Conservation (phyloP, 2,888 invertebrate species). For the Chrysomela aeneicollis region DNA sequence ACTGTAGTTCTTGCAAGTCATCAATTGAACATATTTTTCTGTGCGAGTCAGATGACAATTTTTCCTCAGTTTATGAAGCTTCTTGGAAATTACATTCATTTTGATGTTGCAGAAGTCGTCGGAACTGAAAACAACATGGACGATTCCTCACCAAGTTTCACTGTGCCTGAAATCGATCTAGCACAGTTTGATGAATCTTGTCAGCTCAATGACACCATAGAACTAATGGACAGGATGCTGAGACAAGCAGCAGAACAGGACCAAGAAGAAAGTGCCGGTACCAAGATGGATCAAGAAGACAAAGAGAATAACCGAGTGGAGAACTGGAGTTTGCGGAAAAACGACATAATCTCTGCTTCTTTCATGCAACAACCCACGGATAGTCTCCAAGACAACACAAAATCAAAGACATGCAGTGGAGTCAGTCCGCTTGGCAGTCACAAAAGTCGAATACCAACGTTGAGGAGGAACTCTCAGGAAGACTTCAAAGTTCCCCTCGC, state of each 20-base stretch:
- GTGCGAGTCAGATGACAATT: no score
- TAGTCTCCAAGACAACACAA: background rate
- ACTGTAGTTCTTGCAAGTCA: no score
- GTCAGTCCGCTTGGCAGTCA: background rate
- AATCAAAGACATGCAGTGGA: background rate
- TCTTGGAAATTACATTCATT: background rate
- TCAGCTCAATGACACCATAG: constrained; percentile 32
- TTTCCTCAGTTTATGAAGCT: no score
- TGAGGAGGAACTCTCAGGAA: background rate
- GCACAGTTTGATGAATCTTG: constrained; percentile 28
- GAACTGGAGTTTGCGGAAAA: background rate
- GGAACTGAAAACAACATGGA: background rate
- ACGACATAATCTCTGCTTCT: constrained; percentile 24
- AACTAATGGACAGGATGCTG: constrained; percentile 29
- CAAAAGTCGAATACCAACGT: constrained; percentile 11
- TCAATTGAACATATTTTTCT: no score
- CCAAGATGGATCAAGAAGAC: background rate
- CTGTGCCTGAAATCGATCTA: constrained; percentile 30
- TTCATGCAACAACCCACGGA: constrained; percentile 18
- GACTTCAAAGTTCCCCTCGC: background rate
- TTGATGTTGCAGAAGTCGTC: background rate
- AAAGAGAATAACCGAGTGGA: background rate
- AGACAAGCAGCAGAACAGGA: constrained; percentile 2
- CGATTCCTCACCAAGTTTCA: background rate
- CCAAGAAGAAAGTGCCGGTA: background rate